These are phyloP conservation scores for Nipponacmea schrenckii DNA, from an alignment of 2,888 invertebrate genomes.

Conservation along the genomic window DNA sequence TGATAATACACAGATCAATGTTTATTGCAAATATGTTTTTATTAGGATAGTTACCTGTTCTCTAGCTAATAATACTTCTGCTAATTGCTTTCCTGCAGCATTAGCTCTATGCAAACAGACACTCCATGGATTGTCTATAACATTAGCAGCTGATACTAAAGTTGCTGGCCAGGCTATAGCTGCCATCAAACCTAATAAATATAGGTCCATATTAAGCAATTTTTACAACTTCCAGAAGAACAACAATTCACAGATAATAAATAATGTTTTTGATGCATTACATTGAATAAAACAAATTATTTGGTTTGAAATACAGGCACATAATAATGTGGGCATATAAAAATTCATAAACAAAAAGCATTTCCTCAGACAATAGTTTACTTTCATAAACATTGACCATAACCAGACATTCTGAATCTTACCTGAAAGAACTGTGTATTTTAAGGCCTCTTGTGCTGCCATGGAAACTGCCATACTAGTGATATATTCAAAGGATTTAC, in stretches of 20 bases:
- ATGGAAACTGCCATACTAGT: slow-evolving; percentile 56
- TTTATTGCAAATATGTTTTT: too few relatives aligned
- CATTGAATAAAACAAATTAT: too few relatives aligned
- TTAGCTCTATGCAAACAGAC: slow-evolving; percentile 74
- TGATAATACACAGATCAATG: too few relatives aligned
- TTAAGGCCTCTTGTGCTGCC: slow-evolving; percentile 74
- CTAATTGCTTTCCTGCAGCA: slow-evolving; percentile 75
- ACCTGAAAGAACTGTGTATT: slow-evolving; percentile 75
- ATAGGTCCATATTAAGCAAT: neutral
- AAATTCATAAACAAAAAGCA: neutral
- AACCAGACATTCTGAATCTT: slow-evolving; percentile 22
- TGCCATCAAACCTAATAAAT: slow-evolving; percentile 71
- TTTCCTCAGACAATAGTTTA: too few relatives aligned
- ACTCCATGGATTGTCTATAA: slow-evolving; percentile 77
- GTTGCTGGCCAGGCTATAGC: slow-evolving; percentile 77
- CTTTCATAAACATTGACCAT: too few relatives aligned
- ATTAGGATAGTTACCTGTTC: slow-evolving; percentile 68
- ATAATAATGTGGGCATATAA: too few relatives aligned
- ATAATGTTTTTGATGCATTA: neutral
- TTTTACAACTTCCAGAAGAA: neutral
- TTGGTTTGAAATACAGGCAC: too few relatives aligned
- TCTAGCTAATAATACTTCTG: slow-evolving; percentile 74
- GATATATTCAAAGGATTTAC: slow-evolving; percentile 75
- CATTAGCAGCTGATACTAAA: slow-evolving; percentile 70
- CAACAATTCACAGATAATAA: neutral